These are phyloP conservation scores for Folsomia manolachei DNA, from an alignment of 2,888 invertebrate species.

Conservation along the genomic window DNA sequence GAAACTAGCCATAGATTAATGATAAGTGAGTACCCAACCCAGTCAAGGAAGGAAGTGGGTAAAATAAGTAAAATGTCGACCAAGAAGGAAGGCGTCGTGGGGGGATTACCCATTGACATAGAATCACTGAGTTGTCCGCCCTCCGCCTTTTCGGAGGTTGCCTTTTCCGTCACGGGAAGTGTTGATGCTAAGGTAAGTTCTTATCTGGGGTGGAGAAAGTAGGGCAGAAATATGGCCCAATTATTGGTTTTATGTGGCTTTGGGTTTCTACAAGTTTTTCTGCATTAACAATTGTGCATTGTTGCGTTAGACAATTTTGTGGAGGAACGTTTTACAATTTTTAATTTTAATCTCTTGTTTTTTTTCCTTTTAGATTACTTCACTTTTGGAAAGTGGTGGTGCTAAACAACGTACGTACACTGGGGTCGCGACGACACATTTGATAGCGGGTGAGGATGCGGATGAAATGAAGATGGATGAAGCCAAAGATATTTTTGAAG, in stretches of 20 bases:
- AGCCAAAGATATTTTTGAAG: constrained; percentile 88
- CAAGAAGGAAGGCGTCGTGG: too few species aligned
- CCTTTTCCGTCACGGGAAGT: constrained; percentile 39
- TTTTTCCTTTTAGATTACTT: constrained; percentile 63
- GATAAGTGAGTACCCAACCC: too few species aligned
- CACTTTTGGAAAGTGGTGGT: constrained; percentile 77
- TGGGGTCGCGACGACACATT: constrained; percentile 87
- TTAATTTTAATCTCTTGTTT: not conserved
- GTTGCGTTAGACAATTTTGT: not conserved
- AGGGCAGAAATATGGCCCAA: too few species aligned
- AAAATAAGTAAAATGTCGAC: too few species aligned
- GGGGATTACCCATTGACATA: constrained; percentile 26
- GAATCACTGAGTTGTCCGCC: constrained; percentile 25
- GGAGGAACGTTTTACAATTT: too few species aligned
- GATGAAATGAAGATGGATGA: constrained; percentile 82
- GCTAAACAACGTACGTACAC: constrained; percentile 84
- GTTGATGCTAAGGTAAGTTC: constrained; percentile 41
- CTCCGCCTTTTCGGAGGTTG: constrained; percentile 43
- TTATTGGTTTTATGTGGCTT: too few species aligned
- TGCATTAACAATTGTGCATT: too few species aligned
- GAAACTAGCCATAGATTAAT: too few species aligned
- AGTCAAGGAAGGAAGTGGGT: too few species aligned
- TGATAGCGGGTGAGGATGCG: constrained; percentile 81
- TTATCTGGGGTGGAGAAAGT: too few species aligned
- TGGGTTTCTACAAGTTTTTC: too few species aligned